Conservation (phyloP, 2,797 vertebrate species). For the Zenarchopterus dispar region DNA sequence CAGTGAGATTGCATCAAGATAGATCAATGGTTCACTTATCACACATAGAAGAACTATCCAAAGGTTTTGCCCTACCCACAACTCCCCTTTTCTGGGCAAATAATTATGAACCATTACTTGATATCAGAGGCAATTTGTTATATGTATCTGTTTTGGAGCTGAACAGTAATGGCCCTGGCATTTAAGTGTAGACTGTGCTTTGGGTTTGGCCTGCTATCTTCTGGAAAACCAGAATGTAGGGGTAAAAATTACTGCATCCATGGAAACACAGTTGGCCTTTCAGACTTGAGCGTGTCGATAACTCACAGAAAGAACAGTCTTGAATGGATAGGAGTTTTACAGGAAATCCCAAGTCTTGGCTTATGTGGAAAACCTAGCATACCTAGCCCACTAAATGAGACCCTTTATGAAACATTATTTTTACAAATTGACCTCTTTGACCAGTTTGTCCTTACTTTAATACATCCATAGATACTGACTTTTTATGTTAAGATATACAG, state of each 20-base stretch:
- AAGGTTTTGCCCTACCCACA: slow-evolving; percentile 28
- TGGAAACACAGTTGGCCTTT: slow-evolving; percentile 40
- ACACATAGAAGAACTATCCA: slow-evolving; percentile 35
- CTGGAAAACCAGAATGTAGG: slow-evolving; percentile 20
- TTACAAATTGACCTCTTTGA: too few relatives aligned
- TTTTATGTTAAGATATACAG: too few relatives aligned
- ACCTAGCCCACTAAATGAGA: too few relatives aligned
- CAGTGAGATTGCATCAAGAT: slow-evolving; percentile 44
- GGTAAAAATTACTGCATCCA: slow-evolving; percentile 20
- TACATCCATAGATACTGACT: too few relatives aligned
- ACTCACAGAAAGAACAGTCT: too few relatives aligned
- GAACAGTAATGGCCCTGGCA: slow-evolving; percentile 47
- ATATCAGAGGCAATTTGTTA: slow-evolving; percentile 66
- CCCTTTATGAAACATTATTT: too few relatives aligned
- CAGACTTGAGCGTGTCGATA: neutral
- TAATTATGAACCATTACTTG: slow-evolving; percentile 73
- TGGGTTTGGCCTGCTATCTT: slow-evolving; percentile 26
- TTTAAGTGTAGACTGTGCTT: slow-evolving; percentile 41
- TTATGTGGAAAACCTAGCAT: too few relatives aligned
- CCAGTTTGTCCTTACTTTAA: too few relatives aligned
- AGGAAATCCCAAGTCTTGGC: too few relatives aligned
- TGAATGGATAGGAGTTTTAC: too few relatives aligned
- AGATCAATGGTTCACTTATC: slow-evolving; percentile 51
- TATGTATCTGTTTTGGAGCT: slow-evolving; percentile 55
- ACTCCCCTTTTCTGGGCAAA: slow-evolving; percentile 57